These are phyloP conservation scores for Cyaniris semiargus DNA, from an alignment of 2,888 invertebrate species.

Conservation along the genomic window DNA sequence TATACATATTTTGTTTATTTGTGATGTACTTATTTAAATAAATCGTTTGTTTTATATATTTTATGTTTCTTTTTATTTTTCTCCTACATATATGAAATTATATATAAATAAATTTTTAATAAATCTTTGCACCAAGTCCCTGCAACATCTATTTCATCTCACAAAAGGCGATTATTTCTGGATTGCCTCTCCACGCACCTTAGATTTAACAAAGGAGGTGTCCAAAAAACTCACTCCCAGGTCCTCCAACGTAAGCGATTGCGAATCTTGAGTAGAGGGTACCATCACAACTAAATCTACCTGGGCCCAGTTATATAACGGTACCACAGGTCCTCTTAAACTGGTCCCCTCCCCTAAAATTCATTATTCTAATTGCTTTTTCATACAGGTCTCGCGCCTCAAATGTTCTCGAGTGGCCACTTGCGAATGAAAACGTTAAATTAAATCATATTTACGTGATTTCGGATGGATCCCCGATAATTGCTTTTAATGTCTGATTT, in stretches of 20 bases:
- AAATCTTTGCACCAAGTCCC: not conserved
- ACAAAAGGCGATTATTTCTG: not conserved
- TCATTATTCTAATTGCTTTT: slow-evolving; percentile 73
- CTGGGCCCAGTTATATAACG: slow-evolving; percentile 13
- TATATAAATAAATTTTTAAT: not conserved
- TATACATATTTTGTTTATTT: too few species aligned
- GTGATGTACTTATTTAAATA: too few species aligned
- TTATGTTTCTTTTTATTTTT: too few species aligned
- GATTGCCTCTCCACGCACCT: slow-evolving; percentile 25
- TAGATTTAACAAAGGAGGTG: slow-evolving; percentile 41
- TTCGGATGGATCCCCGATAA: slow-evolving; percentile 61
- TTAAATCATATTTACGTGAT: slow-evolving; percentile 69
- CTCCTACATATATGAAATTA: too few species aligned
- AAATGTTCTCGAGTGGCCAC: slow-evolving; percentile 58
- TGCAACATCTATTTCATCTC: not conserved
- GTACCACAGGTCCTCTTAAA: slow-evolving; percentile 33
- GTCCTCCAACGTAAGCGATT: slow-evolving; percentile 67
- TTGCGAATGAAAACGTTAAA: slow-evolving; percentile 65
- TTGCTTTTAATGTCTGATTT: slow-evolving; percentile 36
- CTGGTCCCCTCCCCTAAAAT: slow-evolving; percentile 52
- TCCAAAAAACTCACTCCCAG: slow-evolving; percentile 49
- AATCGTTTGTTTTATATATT: too few species aligned
- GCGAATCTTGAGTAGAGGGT: slow-evolving; percentile 49
- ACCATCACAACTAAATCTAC: slow-evolving; percentile 36
- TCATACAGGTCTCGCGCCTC: slow-evolving; percentile 64